phyloP scores from a whole-genome alignment of 2,113 vertebrate species.

The Scopus umbretta region DNA sequence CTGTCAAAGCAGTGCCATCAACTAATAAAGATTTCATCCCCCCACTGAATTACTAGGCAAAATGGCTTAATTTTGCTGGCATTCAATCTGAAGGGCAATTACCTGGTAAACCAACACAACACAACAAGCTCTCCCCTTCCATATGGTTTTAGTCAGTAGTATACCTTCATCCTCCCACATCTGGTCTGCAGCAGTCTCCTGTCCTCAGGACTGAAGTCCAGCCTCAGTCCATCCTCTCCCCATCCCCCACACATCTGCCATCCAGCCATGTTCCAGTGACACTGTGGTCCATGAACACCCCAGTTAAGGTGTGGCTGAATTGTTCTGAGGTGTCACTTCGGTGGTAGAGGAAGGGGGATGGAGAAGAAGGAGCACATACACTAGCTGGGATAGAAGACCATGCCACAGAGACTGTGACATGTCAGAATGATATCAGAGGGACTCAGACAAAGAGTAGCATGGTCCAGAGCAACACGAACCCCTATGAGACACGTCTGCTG shows the following conservation, averaged over 20 bases:
- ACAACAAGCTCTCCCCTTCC: background rate
- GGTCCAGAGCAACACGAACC: background rate
- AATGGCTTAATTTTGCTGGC: background rate
- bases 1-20: background rate
- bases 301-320: background rate
- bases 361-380: background rate
- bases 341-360: background rate
- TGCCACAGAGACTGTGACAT: background rate
- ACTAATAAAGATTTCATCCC: background rate
- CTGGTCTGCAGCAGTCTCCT: background rate
- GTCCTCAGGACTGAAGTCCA: background rate
- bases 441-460: background rate
- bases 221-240: background rate
- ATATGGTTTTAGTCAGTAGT: background rate
- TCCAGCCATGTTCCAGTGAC: background rate
- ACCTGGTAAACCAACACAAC: background rate
- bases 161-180: background rate
- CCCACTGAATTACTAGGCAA: background rate
- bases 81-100: background rate
- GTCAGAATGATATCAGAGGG: background rate
- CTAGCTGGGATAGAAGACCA: background rate
- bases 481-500: background rate
- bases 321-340: background rate
- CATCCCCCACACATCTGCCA: fast-evolving
- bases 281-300: background rate